Evolutionary conservation across 92 coral and sea anemone species (phyloP), one percentile per base, ranked within the genome.

Genomic region (Meandrina meandrites): DNA sequence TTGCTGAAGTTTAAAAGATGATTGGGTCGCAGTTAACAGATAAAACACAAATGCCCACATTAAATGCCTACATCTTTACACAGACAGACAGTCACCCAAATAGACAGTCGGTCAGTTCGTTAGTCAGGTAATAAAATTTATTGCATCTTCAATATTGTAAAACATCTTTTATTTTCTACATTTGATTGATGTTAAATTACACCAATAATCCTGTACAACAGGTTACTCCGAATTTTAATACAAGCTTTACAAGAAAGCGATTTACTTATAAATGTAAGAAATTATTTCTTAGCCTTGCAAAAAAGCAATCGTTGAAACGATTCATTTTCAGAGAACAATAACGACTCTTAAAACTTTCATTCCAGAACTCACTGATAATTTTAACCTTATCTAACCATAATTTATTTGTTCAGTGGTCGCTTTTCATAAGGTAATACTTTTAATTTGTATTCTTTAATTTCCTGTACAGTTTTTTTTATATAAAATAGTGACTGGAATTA

Each of bases 231-330:
- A 45, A 31, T 54, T 21, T 57, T 10, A 56, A 11, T 79, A 17
- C 31, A 54, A 31, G 83, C 83, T 79, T 79, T 60, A 56, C 71
- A 79, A 34, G 50, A 79, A 79, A 79, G 83, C 83, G 21, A 58
- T 5, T 79, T 21, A 79, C 50, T 34, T 42, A 12, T 21, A 60
- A 79, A 4, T 31, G 58, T 36, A 56, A 11, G 9, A 27, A 36
- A 40, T 35, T 60, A 18, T 73, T 73, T 22, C 78, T 21, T 22
- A 18, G 24, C 27, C 27, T 40, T 17, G 5, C 78, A 17, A 34
- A 37, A 73, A 21, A 27, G 53, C 51, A 71, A 34, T 62, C 69
- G 76, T 34, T 7, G 42, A 71, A 35, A 35, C 48, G 27, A 73
- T 37, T 73, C 2, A 19, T 73, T 40, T 73, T 73, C n/a, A 28